phyloP scores from a whole-genome alignment of 2,797 vertebrate species.

The Ceyx erithaca region DNA sequence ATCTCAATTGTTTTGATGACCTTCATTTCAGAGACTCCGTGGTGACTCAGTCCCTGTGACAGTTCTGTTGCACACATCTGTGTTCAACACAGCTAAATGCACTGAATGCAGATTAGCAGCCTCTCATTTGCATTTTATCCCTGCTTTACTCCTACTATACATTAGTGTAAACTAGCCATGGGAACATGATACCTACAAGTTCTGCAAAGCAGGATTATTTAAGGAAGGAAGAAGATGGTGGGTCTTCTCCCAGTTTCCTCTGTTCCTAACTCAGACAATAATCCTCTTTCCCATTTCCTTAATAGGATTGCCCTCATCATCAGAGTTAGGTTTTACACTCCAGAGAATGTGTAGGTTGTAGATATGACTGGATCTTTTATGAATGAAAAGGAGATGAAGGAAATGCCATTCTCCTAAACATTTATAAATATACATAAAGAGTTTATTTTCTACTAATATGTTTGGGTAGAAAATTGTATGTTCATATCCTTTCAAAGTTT shows the following conservation, averaged over 20 bases:
- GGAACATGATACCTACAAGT: background rate
- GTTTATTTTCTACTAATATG: background rate
- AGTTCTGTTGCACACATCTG: background rate
- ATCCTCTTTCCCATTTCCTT: background rate
- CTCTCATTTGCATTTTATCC: background rate
- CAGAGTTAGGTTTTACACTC: background rate
- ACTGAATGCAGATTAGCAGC: background rate
- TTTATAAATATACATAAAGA: background rate
- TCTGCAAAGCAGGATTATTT: background rate
- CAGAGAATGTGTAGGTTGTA: background rate
- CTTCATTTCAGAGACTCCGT: background rate
- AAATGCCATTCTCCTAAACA: background rate
- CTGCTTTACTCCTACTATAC: background rate
- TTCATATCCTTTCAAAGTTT: background rate
- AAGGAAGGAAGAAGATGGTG: background rate
- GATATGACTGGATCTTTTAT: background rate
- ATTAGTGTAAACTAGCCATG: background rate
- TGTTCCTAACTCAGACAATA: background rate
- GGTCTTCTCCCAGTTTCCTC: background rate
- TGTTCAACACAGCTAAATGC: background rate
- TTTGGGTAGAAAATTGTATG: constrained; percentile 10
- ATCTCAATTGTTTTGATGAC: background rate
- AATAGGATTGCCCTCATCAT: background rate
- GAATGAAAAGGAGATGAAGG: background rate
- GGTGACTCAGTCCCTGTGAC: background rate